Percentiles rank a stretch among this genome's conserved stretches.
phyloP scores from a whole-genome alignment of 2,113 vertebrate genomes.

The Protomyctophum bolini region DNA sequence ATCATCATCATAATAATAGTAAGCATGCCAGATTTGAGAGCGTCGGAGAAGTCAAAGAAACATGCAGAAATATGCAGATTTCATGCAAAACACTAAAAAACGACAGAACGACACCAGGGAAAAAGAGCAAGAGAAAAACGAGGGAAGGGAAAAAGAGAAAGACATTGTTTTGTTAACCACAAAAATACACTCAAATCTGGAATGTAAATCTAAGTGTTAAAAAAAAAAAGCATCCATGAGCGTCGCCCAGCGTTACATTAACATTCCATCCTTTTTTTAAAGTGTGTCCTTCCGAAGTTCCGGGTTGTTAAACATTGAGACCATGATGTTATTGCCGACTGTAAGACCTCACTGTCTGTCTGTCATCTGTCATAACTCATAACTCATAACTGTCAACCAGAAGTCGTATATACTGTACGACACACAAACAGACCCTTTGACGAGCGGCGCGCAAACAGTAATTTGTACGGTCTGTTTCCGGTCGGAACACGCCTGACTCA shows the following conservation, averaged over 20 bases:
- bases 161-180: too few species aligned
- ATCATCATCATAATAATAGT: too few species aligned
- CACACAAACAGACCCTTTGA: not conserved
- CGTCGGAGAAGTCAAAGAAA: slow-evolving; percentile 15
- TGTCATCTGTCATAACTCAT: too few species aligned
- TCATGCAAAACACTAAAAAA: slow-evolving; percentile 34
- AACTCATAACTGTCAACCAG: not conserved
- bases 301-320: too few species aligned
- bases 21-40: slow-evolving; percentile 40
- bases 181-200: too few species aligned
- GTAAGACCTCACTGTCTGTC: too few species aligned
- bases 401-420: not conserved
- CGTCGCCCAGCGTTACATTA: too few species aligned
- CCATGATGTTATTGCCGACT: too few species aligned
- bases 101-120: not conserved
- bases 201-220: not conserved
- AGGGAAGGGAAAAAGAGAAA: too few species aligned
- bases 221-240: not conserved
- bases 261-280: too few species aligned
- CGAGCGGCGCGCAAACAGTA: slow-evolving; percentile 3
- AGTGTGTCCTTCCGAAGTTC: too few species aligned
- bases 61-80: slow-evolving; percentile 9
- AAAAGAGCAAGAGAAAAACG: not conserved
- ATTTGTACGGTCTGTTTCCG: not conserved
- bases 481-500: slow-evolving; percentile 6